phyloP scores from a whole-genome alignment of 2,113 vertebrate species.

The Thunnus thynnus region DNA sequence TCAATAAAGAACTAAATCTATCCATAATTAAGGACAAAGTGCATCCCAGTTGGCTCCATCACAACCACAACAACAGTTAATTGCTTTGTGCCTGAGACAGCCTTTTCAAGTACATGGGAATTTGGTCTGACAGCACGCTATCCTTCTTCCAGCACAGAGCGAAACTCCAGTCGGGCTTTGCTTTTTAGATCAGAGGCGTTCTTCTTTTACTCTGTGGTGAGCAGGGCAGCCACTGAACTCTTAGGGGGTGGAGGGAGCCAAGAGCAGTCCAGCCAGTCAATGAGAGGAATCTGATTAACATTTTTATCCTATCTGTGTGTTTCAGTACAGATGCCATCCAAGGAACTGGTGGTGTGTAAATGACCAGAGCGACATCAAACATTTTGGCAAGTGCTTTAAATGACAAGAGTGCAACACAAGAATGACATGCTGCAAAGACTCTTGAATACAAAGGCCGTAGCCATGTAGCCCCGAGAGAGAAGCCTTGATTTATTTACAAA shows the following conservation, averaged over 20 bases:
- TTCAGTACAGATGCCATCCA: constrained; percentile 17
- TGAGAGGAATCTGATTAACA: constrained; percentile 60
- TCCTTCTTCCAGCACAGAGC: constrained; percentile 58
- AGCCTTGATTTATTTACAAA: constrained; percentile 76
- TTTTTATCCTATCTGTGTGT: constrained; percentile 51
- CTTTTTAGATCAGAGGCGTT: constrained; percentile 62
- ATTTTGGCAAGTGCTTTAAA: constrained; percentile 37
- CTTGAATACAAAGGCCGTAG: constrained; percentile 67
- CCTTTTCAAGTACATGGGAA: constrained; percentile 54
- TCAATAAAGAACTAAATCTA: constrained; percentile 53
- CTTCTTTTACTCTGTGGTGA: constrained; percentile 36
- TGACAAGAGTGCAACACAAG: constrained; percentile 47
- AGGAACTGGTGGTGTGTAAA: constrained; percentile 35
- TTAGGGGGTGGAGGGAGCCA: constrained; percentile 24
- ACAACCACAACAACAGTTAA: constrained; percentile 67
- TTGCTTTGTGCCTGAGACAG: constrained; percentile 70
- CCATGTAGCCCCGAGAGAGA: constrained; percentile 51
- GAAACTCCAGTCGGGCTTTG: constrained; percentile 52
- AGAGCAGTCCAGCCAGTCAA: constrained; percentile 42
- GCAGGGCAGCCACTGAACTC: constrained; percentile 31
- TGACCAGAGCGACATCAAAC: constrained; percentile 49
- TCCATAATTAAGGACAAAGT: constrained; percentile 59
- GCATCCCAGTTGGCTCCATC: constrained; percentile 45
- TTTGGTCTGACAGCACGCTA: constrained; percentile 63
- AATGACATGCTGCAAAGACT: constrained; percentile 52